phyloP scores from a whole-genome alignment of 2,888 invertebrate genomes.

The Fissipunctia ypsillon region DNA sequence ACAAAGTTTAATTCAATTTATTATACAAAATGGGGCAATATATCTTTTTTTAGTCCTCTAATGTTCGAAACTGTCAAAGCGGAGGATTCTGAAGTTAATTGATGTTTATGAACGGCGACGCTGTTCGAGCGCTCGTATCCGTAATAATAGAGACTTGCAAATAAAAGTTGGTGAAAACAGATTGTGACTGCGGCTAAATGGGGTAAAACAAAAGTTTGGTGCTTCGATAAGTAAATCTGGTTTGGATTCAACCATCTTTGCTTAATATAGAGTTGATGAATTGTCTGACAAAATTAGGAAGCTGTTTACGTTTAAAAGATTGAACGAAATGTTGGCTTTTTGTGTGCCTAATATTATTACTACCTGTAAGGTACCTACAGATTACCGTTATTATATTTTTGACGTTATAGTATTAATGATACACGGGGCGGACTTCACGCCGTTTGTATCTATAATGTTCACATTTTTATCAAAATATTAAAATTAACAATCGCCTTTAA shows the following conservation, averaged over 20 bases:
- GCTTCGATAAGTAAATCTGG: conserved; percentile 23
- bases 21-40: conserved; percentile 48
- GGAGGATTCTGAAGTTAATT: conserved; percentile 52
- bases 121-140: conserved; percentile 18
- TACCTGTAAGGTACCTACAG: not conserved
- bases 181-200: conserved; percentile 30
- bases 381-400: not conserved
- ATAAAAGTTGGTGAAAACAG: conserved; percentile 27
- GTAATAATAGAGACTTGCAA: conserved; percentile 12
- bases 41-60: conserved; percentile 52
- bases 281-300: conserved; percentile 1
- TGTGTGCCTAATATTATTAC: not conserved
- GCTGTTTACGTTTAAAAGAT: not conserved
- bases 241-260: conserved; percentile 6
- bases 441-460: not conserved
- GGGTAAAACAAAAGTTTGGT: conserved; percentile 27
- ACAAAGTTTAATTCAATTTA: conserved; percentile 66
- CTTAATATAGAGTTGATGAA: conserved; percentile 15
- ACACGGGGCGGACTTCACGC: not conserved
- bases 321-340: not conserved
- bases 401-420: conserved; percentile 4
- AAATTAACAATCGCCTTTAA: not conserved
- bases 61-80: conserved; percentile 57
- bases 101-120: conserved; percentile 46
- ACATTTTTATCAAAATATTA: not conserved